Base-by-base conservation (phyloP, 2,113 vertebrate species). In the Delphinus delphis region DNA sequence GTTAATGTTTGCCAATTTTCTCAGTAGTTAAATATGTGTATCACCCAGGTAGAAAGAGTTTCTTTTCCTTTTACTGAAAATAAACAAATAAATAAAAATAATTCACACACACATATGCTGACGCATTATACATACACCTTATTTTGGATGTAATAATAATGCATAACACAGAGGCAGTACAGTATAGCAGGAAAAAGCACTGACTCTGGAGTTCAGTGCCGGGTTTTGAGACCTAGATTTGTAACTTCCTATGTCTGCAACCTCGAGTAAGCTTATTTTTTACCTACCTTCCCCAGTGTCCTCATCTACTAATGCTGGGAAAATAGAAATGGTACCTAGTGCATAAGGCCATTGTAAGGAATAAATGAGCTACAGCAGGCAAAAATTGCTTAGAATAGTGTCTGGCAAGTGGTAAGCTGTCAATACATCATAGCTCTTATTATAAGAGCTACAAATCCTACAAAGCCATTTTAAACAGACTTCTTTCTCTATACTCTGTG, bases 401-500 rank as follows among this genome's bases (percentile, higher is more conserved):
- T 18, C 65, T 67, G 82, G 53, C 76, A 87, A 25, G 2, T 44
- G 71, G 73, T n/a, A 70, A 93, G 13, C 82, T 70, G 71, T 95
- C 68, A 84, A 18, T 86, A 70, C 55, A 21, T 21, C 14, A 76
- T 84, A 93, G 73, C 68, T 97, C 44, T 53, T 93, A 84, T 44
- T 80, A 83, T 33, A 38, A 41, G 73, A 88, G 50, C 50, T 70
- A 50, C 33, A 58, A 62, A 68, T 80, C 28, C 74, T 87, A 93
- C 33, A 70, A 84, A 92, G 92, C 87, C 90, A 88, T 96, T 96
- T 96, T 85, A 92, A 97, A 93, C 26, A 58, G 50, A 90, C 91
- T 93, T 95, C 67, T 88, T 77, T 93, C 77, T 89, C 50, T 77
- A 33, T 67, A 50, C 25, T 83, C 13, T 70, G 65, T 81, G 70